Conservation (phyloP, 2,113 vertebrate genomes). For the Empidonax traillii region DNA sequence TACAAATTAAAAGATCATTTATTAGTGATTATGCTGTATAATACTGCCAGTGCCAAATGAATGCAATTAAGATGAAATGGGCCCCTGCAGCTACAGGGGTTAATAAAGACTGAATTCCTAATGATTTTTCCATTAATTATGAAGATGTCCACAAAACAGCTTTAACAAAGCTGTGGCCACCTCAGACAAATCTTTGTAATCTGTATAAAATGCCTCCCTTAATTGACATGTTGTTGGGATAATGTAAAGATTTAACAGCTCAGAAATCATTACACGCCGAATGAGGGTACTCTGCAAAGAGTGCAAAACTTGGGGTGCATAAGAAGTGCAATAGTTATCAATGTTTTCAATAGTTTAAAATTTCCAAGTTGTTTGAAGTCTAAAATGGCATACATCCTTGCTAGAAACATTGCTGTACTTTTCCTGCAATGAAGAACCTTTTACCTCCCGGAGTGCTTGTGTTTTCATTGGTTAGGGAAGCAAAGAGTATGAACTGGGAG, state of each 20-base stretch:
- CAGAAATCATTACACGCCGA: slow-evolving; percentile 44
- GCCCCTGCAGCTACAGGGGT: slow-evolving; percentile 84
- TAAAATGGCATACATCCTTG: background rate
- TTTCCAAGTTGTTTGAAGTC: slow-evolving; percentile 29
- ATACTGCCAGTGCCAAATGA: slow-evolving; percentile 83
- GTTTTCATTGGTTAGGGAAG: background rate
- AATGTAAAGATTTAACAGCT: slow-evolving; percentile 74
- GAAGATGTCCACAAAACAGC: slow-evolving; percentile 84
- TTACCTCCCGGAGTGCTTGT: background rate
- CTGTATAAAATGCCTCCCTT: slow-evolving; percentile 74
- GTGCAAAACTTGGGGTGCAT: background rate
- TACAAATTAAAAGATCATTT: slow-evolving; percentile 87
- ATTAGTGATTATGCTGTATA: slow-evolving; percentile 83
- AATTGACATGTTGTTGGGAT: slow-evolving; percentile 74
- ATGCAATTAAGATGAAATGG: slow-evolving; percentile 86
- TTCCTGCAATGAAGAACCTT: background rate
- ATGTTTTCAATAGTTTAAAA: slow-evolving; percentile 34
- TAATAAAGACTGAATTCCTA: slow-evolving; percentile 84
- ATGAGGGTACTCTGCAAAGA: slow-evolving; percentile 26
- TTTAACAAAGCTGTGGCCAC: slow-evolving; percentile 81
- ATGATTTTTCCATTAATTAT: slow-evolving; percentile 87
- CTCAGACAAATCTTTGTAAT: slow-evolving; percentile 79
- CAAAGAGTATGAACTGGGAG: background rate
- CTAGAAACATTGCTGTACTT: background rate
- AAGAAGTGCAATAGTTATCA: background rate